phyloP scores from a whole-genome alignment of 2,113 vertebrate genomes.

The Noturus placidus region DNA sequence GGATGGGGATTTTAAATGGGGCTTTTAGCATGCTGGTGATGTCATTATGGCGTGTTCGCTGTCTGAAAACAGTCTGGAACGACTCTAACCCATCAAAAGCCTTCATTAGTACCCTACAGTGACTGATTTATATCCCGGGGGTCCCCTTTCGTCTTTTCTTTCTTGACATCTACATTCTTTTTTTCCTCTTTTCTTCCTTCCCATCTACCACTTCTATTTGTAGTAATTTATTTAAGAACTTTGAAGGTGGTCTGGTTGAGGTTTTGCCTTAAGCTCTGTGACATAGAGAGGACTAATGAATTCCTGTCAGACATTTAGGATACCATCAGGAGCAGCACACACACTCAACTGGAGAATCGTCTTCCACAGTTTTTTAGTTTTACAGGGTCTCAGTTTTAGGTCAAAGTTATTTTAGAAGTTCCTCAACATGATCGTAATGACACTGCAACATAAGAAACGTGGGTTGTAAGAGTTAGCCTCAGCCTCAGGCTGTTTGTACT shows the following conservation, averaged over 20 bases:
- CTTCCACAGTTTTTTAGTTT: slow-evolving; percentile 45
- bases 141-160: neutral
- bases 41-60: slow-evolving; percentile 12
- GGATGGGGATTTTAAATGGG: slow-evolving; percentile 21
- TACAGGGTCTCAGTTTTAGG: neutral
- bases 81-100: slow-evolving; percentile 1
- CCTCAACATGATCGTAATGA: neutral
- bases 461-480: neutral
- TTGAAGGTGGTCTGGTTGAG: slow-evolving; percentile 48
- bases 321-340: slow-evolving; percentile 50
- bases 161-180: neutral
- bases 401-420: neutral
- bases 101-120: slow-evolving; percentile 1
- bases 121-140: slow-evolving; percentile 34
- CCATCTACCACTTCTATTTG: neutral
- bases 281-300: slow-evolving; percentile 64
- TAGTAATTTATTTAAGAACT: slow-evolving; percentile 10
- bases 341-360: slow-evolving; percentile 25
- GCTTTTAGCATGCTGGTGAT: slow-evolving; percentile 25
- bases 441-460: neutral
- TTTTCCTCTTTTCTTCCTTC: neutral
- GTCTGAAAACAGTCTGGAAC: slow-evolving; percentile 2
- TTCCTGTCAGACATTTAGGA: slow-evolving; percentile 65
- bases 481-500: neutral
- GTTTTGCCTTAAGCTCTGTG: slow-evolving; percentile 15